Base-by-base conservation (phyloP, 2,888 invertebrate genomes). In the Sarcophaga carnaria region DNA sequence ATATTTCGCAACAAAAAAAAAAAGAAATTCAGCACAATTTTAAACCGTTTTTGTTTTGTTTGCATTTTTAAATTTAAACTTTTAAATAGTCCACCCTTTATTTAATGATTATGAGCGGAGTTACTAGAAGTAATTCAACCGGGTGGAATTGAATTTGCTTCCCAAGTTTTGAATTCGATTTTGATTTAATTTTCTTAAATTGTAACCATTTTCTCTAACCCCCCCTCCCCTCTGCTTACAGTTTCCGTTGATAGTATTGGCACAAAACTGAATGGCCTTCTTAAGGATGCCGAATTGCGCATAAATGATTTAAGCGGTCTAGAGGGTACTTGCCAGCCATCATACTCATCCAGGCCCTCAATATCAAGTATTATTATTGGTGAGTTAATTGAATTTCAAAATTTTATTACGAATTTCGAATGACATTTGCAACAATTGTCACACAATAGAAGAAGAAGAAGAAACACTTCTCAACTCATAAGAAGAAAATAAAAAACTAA, bases 281-380 rank as follows among this genome's bases (percentile, higher is more conserved):
- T 97, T 81, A 95, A 96, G 60, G 97, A 98, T 91, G 97, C 98
- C 0, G 98, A 98, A 93, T 95, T 96, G 88, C 95, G 97, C 54
- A 95, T 98, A 81, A 96, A 97, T 89, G 97, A 98, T 91, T 95
- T 97, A 67, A 96, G 96, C 72, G 95, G 95, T 75, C 54, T 88
- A 37, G 90, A 90, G 77, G 93, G 93, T n/a, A 93, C 95, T 11
- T 93, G 94, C 47, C 92, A 92, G 81, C 90, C 92, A 47, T 90
- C 92, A 84, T 92, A 94, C 62, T 85, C 90, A 27, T 89, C 92
- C 37, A 92, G 95, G 85, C 94, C 95, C 77, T 95, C 95, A 72
- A 95, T 95, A 90, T 95, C 95, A 69, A 95, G 95, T 90, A 93
- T 93, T 88, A 95, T 95, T 89, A 95, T 95, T 89, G 95, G 95